These are phyloP conservation scores for Heliconius charithonia DNA, from an alignment of 2,888 invertebrate genomes.

Conservation along the genomic window DNA sequence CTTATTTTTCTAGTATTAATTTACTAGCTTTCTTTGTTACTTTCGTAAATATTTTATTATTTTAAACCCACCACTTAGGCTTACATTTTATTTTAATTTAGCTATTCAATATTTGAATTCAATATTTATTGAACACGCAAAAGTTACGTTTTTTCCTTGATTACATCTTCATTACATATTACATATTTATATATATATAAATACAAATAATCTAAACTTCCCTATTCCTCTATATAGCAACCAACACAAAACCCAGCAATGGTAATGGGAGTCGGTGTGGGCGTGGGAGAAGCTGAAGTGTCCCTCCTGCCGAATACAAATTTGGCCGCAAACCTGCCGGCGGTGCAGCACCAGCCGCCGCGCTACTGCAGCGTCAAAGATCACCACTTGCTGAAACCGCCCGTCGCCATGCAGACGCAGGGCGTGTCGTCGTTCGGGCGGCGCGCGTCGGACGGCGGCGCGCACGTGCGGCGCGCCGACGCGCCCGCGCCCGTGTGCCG, in stretches of 20 bases:
- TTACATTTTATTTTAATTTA: background rate
- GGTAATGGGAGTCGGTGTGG: conserved; percentile 4
- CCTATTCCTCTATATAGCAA: background rate
- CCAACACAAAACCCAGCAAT: background rate
- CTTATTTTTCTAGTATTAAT: background rate
- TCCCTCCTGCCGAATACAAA: conserved; percentile 90
- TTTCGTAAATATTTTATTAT: background rate
- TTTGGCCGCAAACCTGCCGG: conserved; percentile 92
- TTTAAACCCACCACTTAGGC: background rate
- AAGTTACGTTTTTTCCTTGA: background rate
- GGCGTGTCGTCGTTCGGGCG: conserved; percentile 92
- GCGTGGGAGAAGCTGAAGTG: conserved; percentile 58
- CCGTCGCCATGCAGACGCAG: conserved; percentile 91
- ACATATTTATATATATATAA: no score
- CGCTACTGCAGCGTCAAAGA: conserved; percentile 95
- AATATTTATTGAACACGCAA: no score
- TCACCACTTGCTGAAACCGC: conserved; percentile 97
- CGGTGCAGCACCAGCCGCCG: conserved; percentile 92
- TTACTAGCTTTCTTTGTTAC: background rate
- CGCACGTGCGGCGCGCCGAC: conserved; percentile 88
- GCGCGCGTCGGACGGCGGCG: conserved; percentile 97
- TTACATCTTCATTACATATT: no score
- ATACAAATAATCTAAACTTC: no score
- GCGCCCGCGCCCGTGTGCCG: conserved; percentile 74
- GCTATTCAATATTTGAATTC: no score